Percentiles rank a stretch among this genome's conserved stretches.
Conservation (phyloP, 2,888 invertebrate species). For the Carterocephalus palaemon region DNA sequence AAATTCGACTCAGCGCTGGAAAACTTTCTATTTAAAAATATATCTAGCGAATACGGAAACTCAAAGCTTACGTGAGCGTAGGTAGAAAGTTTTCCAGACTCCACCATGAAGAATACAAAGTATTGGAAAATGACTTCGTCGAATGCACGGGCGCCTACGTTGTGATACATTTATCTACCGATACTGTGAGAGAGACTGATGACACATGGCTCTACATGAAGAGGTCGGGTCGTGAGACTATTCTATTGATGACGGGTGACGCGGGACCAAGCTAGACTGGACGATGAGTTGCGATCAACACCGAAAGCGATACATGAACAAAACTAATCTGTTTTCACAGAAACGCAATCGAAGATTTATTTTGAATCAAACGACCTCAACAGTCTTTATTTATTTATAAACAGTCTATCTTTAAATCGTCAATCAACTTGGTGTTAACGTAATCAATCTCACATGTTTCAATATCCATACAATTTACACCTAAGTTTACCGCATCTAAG, state of each 20-base stretch:
- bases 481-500: slow-evolving; percentile 61
- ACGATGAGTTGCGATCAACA: slow-evolving; percentile 69
- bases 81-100: slow-evolving; percentile 72
- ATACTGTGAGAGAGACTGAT: slow-evolving; percentile 66
- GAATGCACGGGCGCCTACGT: slow-evolving; percentile 75
- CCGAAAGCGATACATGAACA: slow-evolving; percentile 75
- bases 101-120: slow-evolving; percentile 39
- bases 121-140: slow-evolving; percentile 50
- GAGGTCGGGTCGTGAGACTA: slow-evolving; percentile 68
- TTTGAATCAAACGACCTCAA: slow-evolving; percentile 71
- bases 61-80: slow-evolving; percentile 48
- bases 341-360: slow-evolving; percentile 60
- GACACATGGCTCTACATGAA: slow-evolving; percentile 70
- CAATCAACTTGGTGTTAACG: slow-evolving; percentile 65
- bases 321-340: slow-evolving; percentile 48
- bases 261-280: slow-evolving; percentile 62
- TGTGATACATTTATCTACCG: slow-evolving; percentile 79
- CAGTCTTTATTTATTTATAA: slow-evolving; percentile 66
- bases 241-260: slow-evolving; percentile 59
- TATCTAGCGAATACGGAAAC: slow-evolving; percentile 49
- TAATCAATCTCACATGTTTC: slow-evolving; percentile 63
- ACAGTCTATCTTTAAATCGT: slow-evolving; percentile 66
- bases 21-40: slow-evolving; percentile 66
- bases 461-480: slow-evolving; percentile 68
- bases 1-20: slow-evolving; percentile 53